These are phyloP conservation scores for Stictocephala bisonia DNA, from an alignment of 2,888 invertebrate species.

Conservation along the genomic window DNA sequence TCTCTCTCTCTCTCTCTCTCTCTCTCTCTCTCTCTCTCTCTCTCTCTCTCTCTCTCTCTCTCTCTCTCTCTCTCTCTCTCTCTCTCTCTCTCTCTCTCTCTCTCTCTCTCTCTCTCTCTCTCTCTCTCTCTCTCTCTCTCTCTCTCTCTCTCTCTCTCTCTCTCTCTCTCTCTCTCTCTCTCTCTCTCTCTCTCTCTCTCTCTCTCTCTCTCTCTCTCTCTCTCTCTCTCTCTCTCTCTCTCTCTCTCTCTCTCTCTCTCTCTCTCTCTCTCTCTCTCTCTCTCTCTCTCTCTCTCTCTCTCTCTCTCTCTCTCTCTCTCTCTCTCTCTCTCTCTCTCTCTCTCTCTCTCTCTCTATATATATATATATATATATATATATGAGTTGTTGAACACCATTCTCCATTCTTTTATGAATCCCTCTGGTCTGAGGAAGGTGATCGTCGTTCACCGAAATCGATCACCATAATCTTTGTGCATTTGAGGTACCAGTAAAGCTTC, in stretches of 20 bases:
- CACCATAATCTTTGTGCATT: too few relatives aligned
- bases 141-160: not conserved
- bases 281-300: not conserved
- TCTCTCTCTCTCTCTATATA: too few relatives aligned
- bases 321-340: not conserved
- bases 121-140: not conserved
- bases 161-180: not conserved
- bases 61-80: not conserved
- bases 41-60: not conserved
- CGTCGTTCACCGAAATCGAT: too few relatives aligned
- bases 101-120: not conserved
- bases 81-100: not conserved
- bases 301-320: not conserved
- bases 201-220: not conserved
- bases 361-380: too few relatives aligned
- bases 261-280: not conserved
- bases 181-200: not conserved
- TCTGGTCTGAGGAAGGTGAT: too few relatives aligned
- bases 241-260: not conserved
- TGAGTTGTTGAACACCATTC: too few relatives aligned
- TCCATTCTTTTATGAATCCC: too few relatives aligned
- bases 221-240: not conserved
- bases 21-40: not conserved
- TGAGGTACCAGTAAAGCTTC: too few relatives aligned
- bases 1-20: not conserved